Conservation (phyloP, 1,140 invertebrate genomes). For the Zaprionus vittiger region DNA sequence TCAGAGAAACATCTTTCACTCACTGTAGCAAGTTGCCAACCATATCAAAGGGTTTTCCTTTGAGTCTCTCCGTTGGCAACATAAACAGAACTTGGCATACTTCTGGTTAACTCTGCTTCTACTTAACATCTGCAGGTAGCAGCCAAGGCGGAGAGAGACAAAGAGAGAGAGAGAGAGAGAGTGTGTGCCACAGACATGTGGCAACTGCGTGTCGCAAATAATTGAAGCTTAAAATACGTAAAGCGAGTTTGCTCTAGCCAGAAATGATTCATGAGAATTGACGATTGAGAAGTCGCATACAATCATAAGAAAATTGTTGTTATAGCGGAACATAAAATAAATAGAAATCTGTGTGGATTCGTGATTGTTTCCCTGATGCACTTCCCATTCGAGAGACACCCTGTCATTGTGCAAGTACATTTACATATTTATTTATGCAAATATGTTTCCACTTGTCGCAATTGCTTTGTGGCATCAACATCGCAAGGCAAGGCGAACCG, state of each 20-base stretch:
- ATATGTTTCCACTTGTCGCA: background rate
- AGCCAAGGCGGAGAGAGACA: background rate
- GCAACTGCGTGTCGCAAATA: background rate
- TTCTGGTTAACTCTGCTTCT: conserved; percentile 5
- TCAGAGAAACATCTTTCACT: conserved; percentile 27
- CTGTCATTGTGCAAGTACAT: background rate
- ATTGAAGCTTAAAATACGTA: background rate
- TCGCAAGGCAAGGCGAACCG: background rate
- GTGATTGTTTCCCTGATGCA: background rate
- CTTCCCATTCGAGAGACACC: background rate
- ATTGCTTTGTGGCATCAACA: background rate
- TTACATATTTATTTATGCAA: conserved; percentile 10
- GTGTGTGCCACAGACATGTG: background rate
- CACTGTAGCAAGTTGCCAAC: conserved; percentile 6
- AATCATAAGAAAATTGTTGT: background rate
- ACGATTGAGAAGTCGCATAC: background rate
- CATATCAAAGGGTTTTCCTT: conserved; percentile 46
- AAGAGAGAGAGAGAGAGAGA: background rate
- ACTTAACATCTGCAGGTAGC: too few relatives aligned
- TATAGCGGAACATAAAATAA: background rate
- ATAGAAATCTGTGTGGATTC: background rate
- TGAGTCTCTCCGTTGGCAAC: conserved; percentile 25
- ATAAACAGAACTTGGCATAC: conserved; percentile 38
- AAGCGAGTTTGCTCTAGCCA: background rate
- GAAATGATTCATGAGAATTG: too few relatives aligned